Evolutionary conservation across 2,797 vertebrate species (phyloP), one percentile per base, ranked within the genome.

Genomic region (Spea hammondii): DNA sequence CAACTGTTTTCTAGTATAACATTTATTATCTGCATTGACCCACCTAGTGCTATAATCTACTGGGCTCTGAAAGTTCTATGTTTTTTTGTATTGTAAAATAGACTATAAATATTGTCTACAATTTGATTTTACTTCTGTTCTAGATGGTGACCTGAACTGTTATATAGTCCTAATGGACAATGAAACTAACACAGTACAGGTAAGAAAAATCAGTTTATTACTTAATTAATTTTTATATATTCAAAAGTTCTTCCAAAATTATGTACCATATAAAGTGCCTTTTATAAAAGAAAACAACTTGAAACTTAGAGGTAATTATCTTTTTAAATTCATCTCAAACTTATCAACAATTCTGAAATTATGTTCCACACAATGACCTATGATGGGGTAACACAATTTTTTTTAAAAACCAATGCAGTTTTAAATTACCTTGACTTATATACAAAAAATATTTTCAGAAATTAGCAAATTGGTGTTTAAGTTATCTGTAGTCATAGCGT

Each of bases 91-190:
- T 89, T 89, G 82, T 83, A 79, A 14, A 68, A 79, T 4, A 51
- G 53, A 53, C 87, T 92, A 93, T 93, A 93, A 92, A 93, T 89
- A 87, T 0, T 3, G 83, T 70, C 50, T 50, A 49, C 57, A 53
- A 71, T 86, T 75, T 86, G 76, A 53, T 76, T 65, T 57, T 54
- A 32, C 6, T 71, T 50, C 51, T 50, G 12, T 57, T 83, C 83
- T 81, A 82, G 75, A 84, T 83, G 83, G 77, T 83, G 76, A 84
- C 85, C 84, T 88, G 79, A 87, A 66, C 72, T 84, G 88, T 83
- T 87, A 85, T 85, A 86, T 82, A 79, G 82, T 78, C 83, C 84
- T 83, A 85, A 92, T 91, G 89, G 89, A 65, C 76, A 85, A 85
- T 82, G 85, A 87, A 65, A 84, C 86, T 13, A 79, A 82, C 83